Evolutionary conservation across 2,113 vertebrate species (phyloP).

Genomic region (Lepisosteus oculatus): DNA sequence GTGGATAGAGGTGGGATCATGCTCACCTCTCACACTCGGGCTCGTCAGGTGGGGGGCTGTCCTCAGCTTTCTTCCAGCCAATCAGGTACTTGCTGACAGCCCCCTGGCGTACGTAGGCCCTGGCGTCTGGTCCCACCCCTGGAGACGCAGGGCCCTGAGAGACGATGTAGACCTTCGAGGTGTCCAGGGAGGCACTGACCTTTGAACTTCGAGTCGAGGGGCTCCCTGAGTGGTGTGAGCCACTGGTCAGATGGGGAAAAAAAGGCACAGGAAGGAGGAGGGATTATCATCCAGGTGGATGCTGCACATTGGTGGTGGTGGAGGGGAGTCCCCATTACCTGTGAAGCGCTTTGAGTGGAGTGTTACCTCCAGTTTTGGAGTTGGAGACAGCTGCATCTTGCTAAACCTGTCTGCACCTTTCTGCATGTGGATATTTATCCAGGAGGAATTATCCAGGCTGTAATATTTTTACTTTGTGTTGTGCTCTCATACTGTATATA

Average conservation of each 20-base stretch:
- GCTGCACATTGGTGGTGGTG: too few species aligned
- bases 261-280: not conserved
- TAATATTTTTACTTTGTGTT: too few species aligned
- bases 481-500: too few species aligned
- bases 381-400: too few species aligned
- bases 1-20: too few species aligned
- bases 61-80: constrained; percentile 77
- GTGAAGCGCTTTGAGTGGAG: too few species aligned
- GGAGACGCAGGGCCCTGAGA: constrained; percentile 69
- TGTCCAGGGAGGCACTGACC: constrained; percentile 79
- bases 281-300: not conserved
- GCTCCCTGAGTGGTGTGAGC: constrained; percentile 88
- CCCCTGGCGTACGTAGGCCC: constrained; percentile 73
- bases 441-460: too few species aligned
- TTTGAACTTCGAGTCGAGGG: constrained; percentile 80
- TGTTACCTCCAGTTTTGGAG: too few species aligned
- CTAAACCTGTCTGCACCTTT: too few species aligned
- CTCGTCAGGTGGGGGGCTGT: constrained; percentile 76
- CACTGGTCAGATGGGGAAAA: constrained; percentile 61
- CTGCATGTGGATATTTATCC: too few species aligned
- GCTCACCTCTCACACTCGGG: constrained; percentile 70
- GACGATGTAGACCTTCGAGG: constrained; percentile 87
- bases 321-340: too few species aligned
- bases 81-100: constrained; percentile 68
- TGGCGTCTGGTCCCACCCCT: constrained; percentile 65